Conservation (phyloP, 2,797 vertebrate species). For the Capromys pilorides region DNA sequence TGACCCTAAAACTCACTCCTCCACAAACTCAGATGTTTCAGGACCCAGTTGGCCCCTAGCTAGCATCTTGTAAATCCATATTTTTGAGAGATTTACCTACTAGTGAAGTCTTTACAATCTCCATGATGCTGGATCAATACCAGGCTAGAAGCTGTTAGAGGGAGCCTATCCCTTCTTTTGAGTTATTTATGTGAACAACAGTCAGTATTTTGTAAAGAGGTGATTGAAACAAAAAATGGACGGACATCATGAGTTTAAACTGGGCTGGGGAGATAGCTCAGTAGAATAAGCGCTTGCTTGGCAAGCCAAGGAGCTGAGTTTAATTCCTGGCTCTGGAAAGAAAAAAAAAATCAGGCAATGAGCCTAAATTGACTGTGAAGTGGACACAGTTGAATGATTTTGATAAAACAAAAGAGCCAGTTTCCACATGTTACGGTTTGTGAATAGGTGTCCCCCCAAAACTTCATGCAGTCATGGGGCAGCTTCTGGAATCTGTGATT, state of each 20-base stretch:
- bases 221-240: conserved; percentile 45
- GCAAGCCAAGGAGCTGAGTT: too few relatives aligned
- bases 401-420: conserved; percentile 4
- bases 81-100: conserved; percentile 47
- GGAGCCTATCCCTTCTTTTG: neutral
- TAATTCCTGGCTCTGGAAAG: too few relatives aligned
- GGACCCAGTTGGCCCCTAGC: neutral
- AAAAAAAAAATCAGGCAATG: neutral
- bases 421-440: too few relatives aligned
- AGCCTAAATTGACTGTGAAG: neutral
- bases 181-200: conserved; percentile 35
- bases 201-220: conserved; percentile 34
- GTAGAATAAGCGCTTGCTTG: too few relatives aligned
- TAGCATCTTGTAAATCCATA: conserved; percentile 51
- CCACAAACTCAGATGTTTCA: conserved; percentile 46
- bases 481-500: too few relatives aligned
- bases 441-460: too few relatives aligned
- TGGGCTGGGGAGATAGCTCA: neutral
- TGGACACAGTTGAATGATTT: conserved; percentile 2
- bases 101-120: conserved; percentile 58
- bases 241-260: neutral
- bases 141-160: conserved; percentile 16
- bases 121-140: conserved; percentile 50
- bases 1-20: conserved; percentile 52
- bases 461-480: too few relatives aligned